Evolutionary conservation across 1,140 invertebrate species (phyloP).

Genomic region (Drosophila melanica): DNA sequence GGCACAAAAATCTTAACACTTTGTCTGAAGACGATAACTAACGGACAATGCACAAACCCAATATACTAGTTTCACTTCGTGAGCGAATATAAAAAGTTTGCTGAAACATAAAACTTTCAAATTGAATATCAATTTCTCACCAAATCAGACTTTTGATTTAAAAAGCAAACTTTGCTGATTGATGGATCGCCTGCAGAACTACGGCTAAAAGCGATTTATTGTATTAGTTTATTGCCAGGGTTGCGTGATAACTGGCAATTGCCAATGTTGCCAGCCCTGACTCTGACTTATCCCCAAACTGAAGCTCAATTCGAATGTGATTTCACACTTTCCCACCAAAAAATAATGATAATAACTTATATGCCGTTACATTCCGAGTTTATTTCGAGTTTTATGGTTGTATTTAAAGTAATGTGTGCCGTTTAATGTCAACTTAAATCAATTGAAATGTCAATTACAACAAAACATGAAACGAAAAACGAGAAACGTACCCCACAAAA

Average conservation of each 20-base stretch:
- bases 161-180: slow-evolving; percentile 2
- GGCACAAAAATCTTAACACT: too few relatives aligned
- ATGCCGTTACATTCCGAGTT: slow-evolving; percentile 18
- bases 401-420: slow-evolving; percentile 48
- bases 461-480: slow-evolving; percentile 60
- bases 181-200: background rate
- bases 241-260: slow-evolving; percentile 26
- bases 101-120: background rate
- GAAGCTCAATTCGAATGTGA: slow-evolving; percentile 5
- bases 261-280: background rate
- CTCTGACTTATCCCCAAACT: background rate
- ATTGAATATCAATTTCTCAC: background rate
- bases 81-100: too few relatives aligned
- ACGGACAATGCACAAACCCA: too few relatives aligned
- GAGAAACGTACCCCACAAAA: slow-evolving; percentile 36
- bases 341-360: slow-evolving; percentile 1
- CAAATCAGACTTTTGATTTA: background rate
- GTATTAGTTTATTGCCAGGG: background rate
- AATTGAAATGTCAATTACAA: slow-evolving; percentile 77
- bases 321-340: slow-evolving; percentile 22
- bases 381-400: slow-evolving; percentile 31
- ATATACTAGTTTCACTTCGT: too few relatives aligned
- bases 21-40: too few relatives aligned
- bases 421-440: slow-evolving; percentile 76
- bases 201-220: slow-evolving; percentile 1